A percentile compares a stretch with the other conserved stretches of the same genome.
phyloP scores from a whole-genome alignment of 2,888 invertebrate genomes.

The Drosophila pseudotakahashii region DNA sequence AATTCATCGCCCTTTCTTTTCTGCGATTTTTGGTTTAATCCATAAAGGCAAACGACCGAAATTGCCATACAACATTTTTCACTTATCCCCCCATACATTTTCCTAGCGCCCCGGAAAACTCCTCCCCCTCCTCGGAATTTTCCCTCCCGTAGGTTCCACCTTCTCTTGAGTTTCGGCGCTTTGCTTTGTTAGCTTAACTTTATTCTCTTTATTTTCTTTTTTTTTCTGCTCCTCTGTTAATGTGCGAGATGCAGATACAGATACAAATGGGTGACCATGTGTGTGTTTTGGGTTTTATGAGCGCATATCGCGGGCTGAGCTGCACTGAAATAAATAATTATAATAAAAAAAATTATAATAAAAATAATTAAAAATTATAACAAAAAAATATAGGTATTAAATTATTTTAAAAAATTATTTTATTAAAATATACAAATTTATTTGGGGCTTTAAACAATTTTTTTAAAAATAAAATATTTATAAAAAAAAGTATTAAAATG shows the following conservation, averaged over 20 bases:
- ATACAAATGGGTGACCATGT: slow-evolving; percentile 30
- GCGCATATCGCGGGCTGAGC: slow-evolving; percentile 13
- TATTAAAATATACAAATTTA: no score
- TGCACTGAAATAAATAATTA: neutral
- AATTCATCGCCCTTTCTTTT: neutral
- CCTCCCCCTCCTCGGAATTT: no score
- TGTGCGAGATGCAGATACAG: slow-evolving; percentile 40
- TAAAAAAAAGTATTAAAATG: no score
- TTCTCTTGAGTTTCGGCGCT: slow-evolving; percentile 19
- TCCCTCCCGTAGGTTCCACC: slow-evolving; percentile 1
- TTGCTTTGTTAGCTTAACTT: slow-evolving; percentile 45
- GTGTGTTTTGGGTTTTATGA: slow-evolving; percentile 27
- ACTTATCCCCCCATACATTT: slow-evolving; percentile 29
- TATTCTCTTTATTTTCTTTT: slow-evolving; percentile 22
- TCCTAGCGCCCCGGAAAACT: slow-evolving; percentile 1
- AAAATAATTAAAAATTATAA: no score
- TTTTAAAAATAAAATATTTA: no score
- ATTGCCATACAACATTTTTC: slow-evolving; percentile 38
- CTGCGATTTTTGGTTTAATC: neutral
- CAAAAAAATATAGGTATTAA: no score
- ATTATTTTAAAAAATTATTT: no score
- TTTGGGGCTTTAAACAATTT: no score
- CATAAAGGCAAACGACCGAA: slow-evolving; percentile 23
- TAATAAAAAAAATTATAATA: no score
- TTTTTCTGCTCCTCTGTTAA: slow-evolving; percentile 15